Conservation (phyloP, 2,888 invertebrate genomes). For the Conomelus anceps region DNA sequence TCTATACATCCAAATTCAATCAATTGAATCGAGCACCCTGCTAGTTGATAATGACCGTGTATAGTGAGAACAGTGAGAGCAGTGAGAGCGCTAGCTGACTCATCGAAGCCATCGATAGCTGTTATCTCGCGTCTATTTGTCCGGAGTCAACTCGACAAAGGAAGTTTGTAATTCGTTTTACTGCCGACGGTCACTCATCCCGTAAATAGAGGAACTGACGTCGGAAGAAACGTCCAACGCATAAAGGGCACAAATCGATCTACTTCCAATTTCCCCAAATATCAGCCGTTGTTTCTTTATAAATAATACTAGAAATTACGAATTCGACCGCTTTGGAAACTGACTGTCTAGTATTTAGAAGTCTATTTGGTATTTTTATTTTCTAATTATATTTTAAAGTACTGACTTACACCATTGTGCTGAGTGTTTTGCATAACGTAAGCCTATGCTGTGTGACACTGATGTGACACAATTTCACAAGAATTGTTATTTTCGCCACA, state of each 20-base stretch:
- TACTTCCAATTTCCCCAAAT: neutral
- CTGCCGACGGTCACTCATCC: neutral
- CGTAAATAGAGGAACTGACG: neutral
- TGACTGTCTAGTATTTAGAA: neutral
- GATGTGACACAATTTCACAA: too few relatives aligned
- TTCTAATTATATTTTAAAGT: neutral
- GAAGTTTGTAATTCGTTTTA: neutral
- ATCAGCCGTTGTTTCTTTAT: neutral
- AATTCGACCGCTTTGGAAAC: neutral
- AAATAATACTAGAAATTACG: neutral
- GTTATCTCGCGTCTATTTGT: neutral
- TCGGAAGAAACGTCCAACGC: neutral
- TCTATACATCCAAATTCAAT: too few relatives aligned
- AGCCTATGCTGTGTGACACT: too few relatives aligned
- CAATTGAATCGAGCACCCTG: too few relatives aligned
- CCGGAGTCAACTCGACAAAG: neutral
- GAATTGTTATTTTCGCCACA: too few relatives aligned
- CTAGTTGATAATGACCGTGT: neutral
- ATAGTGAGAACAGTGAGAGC: neutral
- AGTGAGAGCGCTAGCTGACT: neutral
- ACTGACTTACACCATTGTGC: too few relatives aligned
- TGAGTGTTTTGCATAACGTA: too few relatives aligned
- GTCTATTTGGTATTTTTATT: neutral
- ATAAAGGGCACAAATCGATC: neutral
- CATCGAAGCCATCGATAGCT: neutral